Evolutionary conservation across 2,113 vertebrate species (phyloP), one percentile per base, ranked within the genome.

Genomic region (Seriola quinqueradiata): DNA sequence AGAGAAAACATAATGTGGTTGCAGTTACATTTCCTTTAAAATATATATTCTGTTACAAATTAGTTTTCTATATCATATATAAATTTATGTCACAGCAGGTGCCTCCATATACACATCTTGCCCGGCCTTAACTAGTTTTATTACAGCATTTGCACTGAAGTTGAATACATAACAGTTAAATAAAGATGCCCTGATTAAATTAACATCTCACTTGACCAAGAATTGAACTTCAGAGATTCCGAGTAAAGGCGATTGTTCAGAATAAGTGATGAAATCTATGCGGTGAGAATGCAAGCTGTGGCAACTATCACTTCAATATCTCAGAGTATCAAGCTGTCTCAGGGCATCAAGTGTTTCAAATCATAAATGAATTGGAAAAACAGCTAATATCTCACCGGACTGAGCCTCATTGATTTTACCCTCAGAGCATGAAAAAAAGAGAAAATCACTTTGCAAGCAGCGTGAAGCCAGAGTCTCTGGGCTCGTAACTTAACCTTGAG

Each of bases 361-460:
- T 92, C 87, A 88, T 87, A 90, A 91, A 92, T 89, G 80, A 89
- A 87, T 87, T 92, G 85, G 80, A 92, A 92, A 92, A 90, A 85
- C 84, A 90, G 79, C 76, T 90, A 88, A 93, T 93, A 91, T 89
- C 91, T 91, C 76, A 84, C 87, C 25, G 77, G 87, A 90, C 77
- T 87, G 85, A 88, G 83, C 54, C 75, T 19, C 86, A 93, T 88
- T 88, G 90, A 93, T 92, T 91, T 94, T 92, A 84, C 59, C 89
- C 85, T 76, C 70, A 70, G 79, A 87, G 82, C 83, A 83, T 64
- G 89, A 69, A 76, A 83, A 92, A 89, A 82, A 81, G 40, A 87
- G 85, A 82, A 89, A 91, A 89, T 82, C 86, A 76, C 81, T 93
- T 89, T 89, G 75, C 71, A 67, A 73, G 77, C 79, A 80, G 82